Percentiles rank a stretch among this genome's conserved stretches.
These are phyloP conservation scores for Podarcis siculus DNA, from an alignment of 2,797 vertebrate genomes.

Conservation along the genomic window DNA sequence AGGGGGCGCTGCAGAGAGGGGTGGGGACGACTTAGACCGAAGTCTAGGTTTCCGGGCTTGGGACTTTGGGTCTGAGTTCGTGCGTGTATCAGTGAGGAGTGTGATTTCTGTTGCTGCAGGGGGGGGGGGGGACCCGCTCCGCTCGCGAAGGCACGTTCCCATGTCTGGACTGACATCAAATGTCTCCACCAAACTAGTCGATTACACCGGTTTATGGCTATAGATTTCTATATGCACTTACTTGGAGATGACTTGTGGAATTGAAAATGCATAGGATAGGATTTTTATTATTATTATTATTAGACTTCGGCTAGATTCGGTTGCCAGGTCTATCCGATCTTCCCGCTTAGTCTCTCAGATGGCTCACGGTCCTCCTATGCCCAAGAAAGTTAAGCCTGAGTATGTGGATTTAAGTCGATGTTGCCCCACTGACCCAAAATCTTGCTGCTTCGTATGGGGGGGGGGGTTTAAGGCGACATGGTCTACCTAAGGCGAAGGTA, in stretches of 20 bases:
- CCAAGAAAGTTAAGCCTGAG: background rate
- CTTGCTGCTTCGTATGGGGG: background rate
- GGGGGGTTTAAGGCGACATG: background rate
- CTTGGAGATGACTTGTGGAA: background rate
- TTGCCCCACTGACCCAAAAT: background rate
- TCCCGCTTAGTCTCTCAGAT: background rate
- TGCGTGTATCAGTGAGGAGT: background rate
- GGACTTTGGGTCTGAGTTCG: background rate
- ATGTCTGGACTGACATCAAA: background rate
- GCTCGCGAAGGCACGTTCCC: background rate
- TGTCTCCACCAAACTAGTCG: no score
- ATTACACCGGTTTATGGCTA: background rate
- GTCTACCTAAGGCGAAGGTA: background rate
- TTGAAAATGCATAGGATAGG: background rate
- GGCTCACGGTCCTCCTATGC: no score
- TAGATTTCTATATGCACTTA: background rate
- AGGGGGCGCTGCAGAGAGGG: background rate
- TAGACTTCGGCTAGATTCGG: background rate
- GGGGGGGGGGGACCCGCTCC: no score
- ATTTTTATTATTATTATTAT: no score
- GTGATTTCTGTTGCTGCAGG: background rate
- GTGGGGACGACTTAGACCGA: background rate
- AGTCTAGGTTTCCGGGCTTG: background rate
- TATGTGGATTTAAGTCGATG: background rate
- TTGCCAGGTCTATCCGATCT: background rate